phyloP scores from a whole-genome alignment of 1,140 invertebrate genomes.

The Bilobella aurantiaca region DNA sequence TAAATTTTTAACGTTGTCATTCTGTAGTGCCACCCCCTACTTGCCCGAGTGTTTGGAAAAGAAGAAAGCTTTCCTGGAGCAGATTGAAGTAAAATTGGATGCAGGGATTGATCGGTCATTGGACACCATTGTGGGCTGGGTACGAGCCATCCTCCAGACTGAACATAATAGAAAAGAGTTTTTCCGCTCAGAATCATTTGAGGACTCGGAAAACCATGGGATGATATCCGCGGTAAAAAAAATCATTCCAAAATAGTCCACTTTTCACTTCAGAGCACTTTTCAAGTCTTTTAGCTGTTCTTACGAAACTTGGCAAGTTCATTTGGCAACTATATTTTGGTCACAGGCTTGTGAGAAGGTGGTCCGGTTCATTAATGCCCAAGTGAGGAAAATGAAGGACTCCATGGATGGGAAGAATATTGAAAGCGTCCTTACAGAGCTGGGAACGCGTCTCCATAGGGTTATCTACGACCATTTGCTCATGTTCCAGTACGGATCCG shows the following conservation, averaged over 20 bases:
- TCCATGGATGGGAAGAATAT: constrained; percentile 90
- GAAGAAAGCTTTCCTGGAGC: constrained; percentile 73
- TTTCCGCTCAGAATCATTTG: constrained; percentile 64
- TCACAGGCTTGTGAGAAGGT: constrained; percentile 82
- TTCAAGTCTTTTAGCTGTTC: constrained; percentile 36
- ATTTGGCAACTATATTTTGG: neutral
- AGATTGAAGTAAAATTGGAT: constrained; percentile 84
- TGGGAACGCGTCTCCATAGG: constrained; percentile 80
- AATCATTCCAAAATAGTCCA: too few relatives aligned
- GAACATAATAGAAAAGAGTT: constrained; percentile 96
- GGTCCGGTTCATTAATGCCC: constrained; percentile 66
- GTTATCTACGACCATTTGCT: constrained; percentile 89
- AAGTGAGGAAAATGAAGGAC: constrained; percentile 66
- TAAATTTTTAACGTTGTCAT: constrained; percentile 19
- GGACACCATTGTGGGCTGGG: constrained; percentile 79
- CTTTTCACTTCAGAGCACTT: too few relatives aligned
- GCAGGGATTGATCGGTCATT: constrained; percentile 62
- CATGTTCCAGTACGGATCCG: constrained; percentile 89
- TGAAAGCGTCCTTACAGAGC: constrained; percentile 70
- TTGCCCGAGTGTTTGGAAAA: constrained; percentile 77
- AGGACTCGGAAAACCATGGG: constrained; percentile 37
- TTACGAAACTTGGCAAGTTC: constrained; percentile 36
- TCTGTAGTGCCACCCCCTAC: constrained; percentile 66
- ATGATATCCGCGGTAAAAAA: constrained; percentile 38
- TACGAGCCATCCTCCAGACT: constrained; percentile 74